phyloP scores from a whole-genome alignment of 2,888 invertebrate species.

The Lithophane socia region DNA sequence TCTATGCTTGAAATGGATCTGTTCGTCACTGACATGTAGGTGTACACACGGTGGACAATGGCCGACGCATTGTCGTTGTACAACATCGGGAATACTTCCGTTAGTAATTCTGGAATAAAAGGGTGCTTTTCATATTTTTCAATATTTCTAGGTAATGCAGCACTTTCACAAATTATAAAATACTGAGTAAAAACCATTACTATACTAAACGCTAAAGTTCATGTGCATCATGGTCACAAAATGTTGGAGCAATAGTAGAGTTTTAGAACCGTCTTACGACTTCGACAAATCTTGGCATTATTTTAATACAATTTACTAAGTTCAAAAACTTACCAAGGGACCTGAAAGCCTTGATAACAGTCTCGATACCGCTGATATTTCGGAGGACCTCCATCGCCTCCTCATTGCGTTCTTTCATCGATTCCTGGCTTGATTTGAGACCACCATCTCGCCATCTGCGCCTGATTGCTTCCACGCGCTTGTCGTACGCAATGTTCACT shows the following conservation, averaged over 20 bases:
- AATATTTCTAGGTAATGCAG: neutral
- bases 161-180: neutral
- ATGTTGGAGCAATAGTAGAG: neutral
- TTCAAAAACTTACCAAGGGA: slow-evolving; percentile 77
- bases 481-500: slow-evolving; percentile 67
- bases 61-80: slow-evolving; percentile 79
- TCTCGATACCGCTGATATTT: slow-evolving; percentile 80
- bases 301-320: neutral
- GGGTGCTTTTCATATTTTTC: neutral
- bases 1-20: slow-evolving; percentile 91
- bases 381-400: slow-evolving; percentile 84
- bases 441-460: slow-evolving; percentile 84
- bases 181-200: neutral
- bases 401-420: slow-evolving; percentile 82
- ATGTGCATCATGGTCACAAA: neutral
- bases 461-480: slow-evolving; percentile 76
- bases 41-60: slow-evolving; percentile 80
- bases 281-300: neutral
- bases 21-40: slow-evolving; percentile 87
- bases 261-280: neutral
- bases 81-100: slow-evolving; percentile 86
- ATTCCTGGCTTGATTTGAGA: slow-evolving; percentile 79
- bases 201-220: neutral
- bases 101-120: slow-evolving; percentile 80
- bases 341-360: slow-evolving; percentile 83